These are phyloP conservation scores for Ectemnius lituratus DNA, from an alignment of 2,888 invertebrate species.

Conservation along the genomic window DNA sequence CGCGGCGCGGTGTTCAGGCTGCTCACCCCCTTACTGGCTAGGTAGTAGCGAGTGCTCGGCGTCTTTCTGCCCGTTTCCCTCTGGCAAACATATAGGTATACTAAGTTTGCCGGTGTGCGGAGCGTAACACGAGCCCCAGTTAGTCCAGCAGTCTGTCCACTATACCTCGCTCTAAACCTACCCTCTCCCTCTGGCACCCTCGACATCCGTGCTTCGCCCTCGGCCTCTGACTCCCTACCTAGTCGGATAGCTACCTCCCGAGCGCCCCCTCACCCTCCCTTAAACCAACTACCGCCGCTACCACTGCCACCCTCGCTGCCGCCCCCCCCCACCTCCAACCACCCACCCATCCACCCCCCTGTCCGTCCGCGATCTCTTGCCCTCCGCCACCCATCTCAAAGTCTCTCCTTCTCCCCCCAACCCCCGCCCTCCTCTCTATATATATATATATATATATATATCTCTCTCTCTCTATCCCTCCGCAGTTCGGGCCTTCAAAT, in stretches of 20 bases:
- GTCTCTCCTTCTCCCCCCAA: background rate
- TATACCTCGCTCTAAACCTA: constrained; percentile 61
- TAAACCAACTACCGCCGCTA: background rate
- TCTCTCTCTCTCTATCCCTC: constrained; percentile 7
- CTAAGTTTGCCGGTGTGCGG: constrained; percentile 65
- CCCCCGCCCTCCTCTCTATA: too few relatives aligned
- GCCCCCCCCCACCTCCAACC: background rate
- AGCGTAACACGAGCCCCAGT: constrained; percentile 73
- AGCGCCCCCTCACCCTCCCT: constrained; percentile 17
- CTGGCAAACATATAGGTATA: constrained; percentile 53
- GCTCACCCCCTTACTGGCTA: constrained; percentile 23
- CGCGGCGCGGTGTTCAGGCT: background rate
- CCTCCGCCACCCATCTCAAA: too few relatives aligned
- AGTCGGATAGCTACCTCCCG: constrained; percentile 16
- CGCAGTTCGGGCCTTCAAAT: too few relatives aligned
- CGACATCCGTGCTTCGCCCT: constrained; percentile 26
- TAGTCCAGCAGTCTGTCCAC: constrained; percentile 72
- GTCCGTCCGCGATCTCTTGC: too few relatives aligned
- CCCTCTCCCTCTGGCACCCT: constrained; percentile 31
- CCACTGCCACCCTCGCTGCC: constrained; percentile 10
- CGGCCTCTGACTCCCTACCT: constrained; percentile 7
- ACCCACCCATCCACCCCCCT: too few relatives aligned
- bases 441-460: too few relatives aligned
- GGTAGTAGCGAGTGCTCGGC: constrained; percentile 12
- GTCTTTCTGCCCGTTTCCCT: constrained; percentile 23